Evolutionary conservation across 1,140 invertebrate species (phyloP).

Genomic region (Macrocentrus cingulum): DNA sequence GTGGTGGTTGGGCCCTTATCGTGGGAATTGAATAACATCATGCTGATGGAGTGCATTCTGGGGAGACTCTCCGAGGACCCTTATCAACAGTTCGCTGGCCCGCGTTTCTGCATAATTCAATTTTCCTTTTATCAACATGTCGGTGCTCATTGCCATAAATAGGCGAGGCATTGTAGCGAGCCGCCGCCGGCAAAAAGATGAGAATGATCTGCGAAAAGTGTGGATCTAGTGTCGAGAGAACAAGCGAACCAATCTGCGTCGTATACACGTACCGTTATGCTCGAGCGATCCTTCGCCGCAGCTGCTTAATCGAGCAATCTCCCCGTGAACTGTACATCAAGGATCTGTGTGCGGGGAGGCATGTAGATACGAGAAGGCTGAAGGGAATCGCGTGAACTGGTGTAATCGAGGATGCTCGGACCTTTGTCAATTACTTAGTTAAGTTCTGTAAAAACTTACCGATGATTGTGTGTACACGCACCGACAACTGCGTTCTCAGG

Average conservation of each 20-base stretch:
- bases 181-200: background rate
- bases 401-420: constrained; percentile 27
- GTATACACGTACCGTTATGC: constrained; percentile 39
- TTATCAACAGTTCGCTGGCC: no score
- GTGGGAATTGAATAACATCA: constrained; percentile 5
- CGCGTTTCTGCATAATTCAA: no score
- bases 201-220: constrained; percentile 4
- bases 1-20: constrained; percentile 3
- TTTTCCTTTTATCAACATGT: no score
- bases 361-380: constrained; percentile 10
- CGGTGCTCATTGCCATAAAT: no score
- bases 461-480: constrained; percentile 96
- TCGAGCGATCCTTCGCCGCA: constrained; percentile 38
- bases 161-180: no score
- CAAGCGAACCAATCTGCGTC: constrained; percentile 19
- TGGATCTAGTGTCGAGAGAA: constrained; percentile 8
- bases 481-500: constrained; percentile 92
- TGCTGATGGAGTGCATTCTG: no score
- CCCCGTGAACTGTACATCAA: constrained; percentile 30
- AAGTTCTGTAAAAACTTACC: constrained; percentile 71
- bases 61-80: no score
- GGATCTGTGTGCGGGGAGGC: constrained; percentile 17
- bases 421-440: constrained; percentile 12
- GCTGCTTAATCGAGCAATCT: constrained; percentile 43
- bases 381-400: constrained; percentile 36